Evolutionary conservation across 2,888 invertebrate species (phyloP).

Genomic region (Marasmarcha lunaedactyla): DNA sequence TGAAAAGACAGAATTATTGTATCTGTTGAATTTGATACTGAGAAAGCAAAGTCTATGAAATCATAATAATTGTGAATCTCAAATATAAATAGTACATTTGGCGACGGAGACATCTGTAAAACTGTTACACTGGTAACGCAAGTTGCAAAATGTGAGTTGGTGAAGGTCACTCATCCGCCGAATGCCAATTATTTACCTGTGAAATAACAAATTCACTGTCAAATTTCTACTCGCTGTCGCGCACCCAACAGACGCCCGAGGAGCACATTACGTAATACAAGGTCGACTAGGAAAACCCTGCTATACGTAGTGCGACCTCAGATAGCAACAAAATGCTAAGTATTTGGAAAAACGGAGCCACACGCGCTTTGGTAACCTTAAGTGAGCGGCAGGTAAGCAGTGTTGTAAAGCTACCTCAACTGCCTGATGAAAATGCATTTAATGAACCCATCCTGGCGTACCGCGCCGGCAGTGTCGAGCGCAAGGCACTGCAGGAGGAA

Average conservation of each 20-base stretch:
- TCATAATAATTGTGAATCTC: no score
- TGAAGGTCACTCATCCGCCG: conserved; percentile 32
- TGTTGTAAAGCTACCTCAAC: conserved; percentile 73
- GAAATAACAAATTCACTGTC: conserved; percentile 5
- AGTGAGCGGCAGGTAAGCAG: conserved; percentile 58
- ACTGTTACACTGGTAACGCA: no score
- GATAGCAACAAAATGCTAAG: background rate
- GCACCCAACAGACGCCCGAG: background rate
- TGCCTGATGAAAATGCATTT: conserved; percentile 75
- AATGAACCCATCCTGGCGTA: conserved; percentile 90
- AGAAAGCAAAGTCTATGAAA: no score
- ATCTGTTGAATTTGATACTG: no score
- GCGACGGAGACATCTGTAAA: no score
- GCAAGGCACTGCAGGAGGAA: conserved; percentile 77
- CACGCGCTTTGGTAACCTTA: conserved; percentile 9
- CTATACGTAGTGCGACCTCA: no score
- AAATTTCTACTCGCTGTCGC: background rate
- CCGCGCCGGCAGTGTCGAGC: conserved; percentile 84
- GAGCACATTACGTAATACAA: background rate
- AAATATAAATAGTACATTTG: no score
- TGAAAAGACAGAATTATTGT: no score
- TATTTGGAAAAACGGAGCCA: background rate
- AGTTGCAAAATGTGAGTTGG: conserved; percentile 37
- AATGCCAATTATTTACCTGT: conserved; percentile 19
- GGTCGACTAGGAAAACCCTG: no score